phyloP scores from a whole-genome alignment of 2,797 vertebrate species.

The Bucorvus abyssinicus region DNA sequence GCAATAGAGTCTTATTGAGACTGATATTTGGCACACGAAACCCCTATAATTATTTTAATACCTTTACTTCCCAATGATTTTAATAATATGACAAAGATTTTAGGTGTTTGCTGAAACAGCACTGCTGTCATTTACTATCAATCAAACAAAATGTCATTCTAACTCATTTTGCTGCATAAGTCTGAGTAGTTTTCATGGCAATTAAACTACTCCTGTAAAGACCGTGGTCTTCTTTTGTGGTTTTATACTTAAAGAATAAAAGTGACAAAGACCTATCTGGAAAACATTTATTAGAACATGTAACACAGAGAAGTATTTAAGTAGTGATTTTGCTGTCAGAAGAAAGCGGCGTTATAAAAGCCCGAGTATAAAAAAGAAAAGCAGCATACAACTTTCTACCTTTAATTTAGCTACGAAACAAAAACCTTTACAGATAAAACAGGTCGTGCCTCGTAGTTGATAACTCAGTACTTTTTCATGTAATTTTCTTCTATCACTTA shows the following conservation, averaged over 20 bases:
- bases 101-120: constrained; percentile 72
- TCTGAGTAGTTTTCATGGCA: constrained; percentile 21
- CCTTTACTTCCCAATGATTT: constrained; percentile 68
- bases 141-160: constrained; percentile 66
- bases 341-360: not conserved
- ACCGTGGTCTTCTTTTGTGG: not conserved
- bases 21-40: constrained; percentile 66
- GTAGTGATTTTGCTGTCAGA: not conserved
- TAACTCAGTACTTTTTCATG: not conserved
- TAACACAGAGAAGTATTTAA: not conserved
- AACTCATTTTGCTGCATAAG: constrained; percentile 22
- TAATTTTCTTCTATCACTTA: not conserved
- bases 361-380: not conserved
- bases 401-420: not conserved
- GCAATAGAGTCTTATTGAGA: constrained; percentile 70
- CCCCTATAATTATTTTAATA: constrained; percentile 71
- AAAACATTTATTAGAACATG: not conserved
- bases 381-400: not conserved
- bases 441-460: not conserved
- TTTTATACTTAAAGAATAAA: not conserved
- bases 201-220: constrained; percentile 19
- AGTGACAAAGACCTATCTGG: not conserved
- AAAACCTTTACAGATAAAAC: not conserved
- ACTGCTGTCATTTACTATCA: constrained; percentile 40
- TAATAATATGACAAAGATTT: constrained; percentile 65